phyloP scores from a whole-genome alignment of 2,888 invertebrate genomes.

The Chydorus sphaericus region DNA sequence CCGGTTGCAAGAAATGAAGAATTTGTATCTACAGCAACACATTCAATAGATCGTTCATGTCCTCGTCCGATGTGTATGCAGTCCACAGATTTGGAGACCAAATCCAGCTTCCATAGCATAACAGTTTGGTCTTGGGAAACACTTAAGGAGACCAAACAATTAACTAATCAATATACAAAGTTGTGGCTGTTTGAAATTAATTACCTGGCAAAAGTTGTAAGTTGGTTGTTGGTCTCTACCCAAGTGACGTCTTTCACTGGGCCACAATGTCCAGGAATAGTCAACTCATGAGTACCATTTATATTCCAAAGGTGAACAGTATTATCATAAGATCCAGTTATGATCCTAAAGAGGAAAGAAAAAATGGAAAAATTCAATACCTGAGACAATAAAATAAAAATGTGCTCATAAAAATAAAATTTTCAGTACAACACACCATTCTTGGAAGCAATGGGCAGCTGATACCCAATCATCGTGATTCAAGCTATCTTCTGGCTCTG shows the following conservation, averaged over 20 bases:
- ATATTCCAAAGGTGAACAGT: slow-evolving; percentile 78
- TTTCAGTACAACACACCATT: slow-evolving; percentile 38
- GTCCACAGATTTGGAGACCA: slow-evolving; percentile 53
- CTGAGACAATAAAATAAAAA: background rate
- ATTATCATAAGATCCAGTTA: slow-evolving; percentile 87
- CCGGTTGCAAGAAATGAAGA: slow-evolving; percentile 57
- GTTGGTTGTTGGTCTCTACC: slow-evolving; percentile 51
- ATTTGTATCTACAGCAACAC: slow-evolving; percentile 59
- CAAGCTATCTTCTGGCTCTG: slow-evolving; percentile 79
- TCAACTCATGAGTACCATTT: slow-evolving; percentile 66
- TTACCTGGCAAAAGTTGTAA: slow-evolving; percentile 53
- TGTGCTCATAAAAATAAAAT: too few relatives aligned
- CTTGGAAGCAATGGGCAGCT: slow-evolving; percentile 51
- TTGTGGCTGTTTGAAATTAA: slow-evolving; percentile 18
- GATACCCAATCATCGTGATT: slow-evolving; percentile 98
- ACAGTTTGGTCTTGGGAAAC: slow-evolving; percentile 86
- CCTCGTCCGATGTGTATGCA: slow-evolving; percentile 71
- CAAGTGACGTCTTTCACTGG: slow-evolving; percentile 79
- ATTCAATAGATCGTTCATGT: slow-evolving; percentile 83
- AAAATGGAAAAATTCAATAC: too few relatives aligned
- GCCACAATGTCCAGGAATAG: slow-evolving; percentile 71
- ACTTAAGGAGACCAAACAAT: slow-evolving; percentile 31
- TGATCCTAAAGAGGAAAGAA: slow-evolving; percentile 44
- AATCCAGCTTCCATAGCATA: slow-evolving; percentile 78
- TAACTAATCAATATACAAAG: slow-evolving; percentile 22